Conservation (phyloP, 2,888 invertebrate species). For the Rotaria magnacalcarata region DNA sequence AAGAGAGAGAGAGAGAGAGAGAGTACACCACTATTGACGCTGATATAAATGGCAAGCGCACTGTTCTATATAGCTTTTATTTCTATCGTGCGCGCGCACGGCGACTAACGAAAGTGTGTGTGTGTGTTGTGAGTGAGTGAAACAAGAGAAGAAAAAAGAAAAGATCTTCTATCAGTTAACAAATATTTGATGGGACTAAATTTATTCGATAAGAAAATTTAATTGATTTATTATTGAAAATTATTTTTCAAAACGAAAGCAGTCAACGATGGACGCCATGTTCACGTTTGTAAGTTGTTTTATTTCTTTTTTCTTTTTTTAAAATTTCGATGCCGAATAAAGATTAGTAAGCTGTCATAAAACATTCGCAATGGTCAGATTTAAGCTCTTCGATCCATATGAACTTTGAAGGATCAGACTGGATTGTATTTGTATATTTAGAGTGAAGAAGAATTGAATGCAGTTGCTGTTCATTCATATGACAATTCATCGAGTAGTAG, state of each 20-base stretch:
- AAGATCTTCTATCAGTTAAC: constrained; percentile 18
- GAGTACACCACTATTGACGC: constrained; percentile 2
- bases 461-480: not conserved
- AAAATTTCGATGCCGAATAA: not conserved
- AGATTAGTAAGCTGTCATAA: constrained; percentile 15
- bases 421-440: constrained; percentile 14
- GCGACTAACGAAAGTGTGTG: constrained; percentile 31
- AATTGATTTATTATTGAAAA: not conserved
- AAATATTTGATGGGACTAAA: constrained; percentile 31
- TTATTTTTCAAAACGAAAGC: not conserved
- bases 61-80: constrained; percentile 20
- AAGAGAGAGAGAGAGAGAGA: not conserved
- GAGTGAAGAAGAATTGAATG: constrained; percentile 37
- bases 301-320: not conserved
- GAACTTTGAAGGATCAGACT: constrained; percentile 33
- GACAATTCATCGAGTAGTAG: constrained; percentile 36
- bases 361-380: constrained; percentile 13
- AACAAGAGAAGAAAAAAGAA: not conserved
- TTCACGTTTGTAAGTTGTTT: constrained; percentile 14
- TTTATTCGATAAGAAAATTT: not conserved
- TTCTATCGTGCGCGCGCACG: constrained; percentile 29
- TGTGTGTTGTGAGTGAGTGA: constrained; percentile 29
- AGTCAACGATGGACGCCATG: not conserved
- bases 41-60: constrained; percentile 26
- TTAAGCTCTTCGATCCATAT: constrained; percentile 18